phyloP scores from a whole-genome alignment of 2,888 invertebrate genomes.

The Coelogynopora nodosa region DNA sequence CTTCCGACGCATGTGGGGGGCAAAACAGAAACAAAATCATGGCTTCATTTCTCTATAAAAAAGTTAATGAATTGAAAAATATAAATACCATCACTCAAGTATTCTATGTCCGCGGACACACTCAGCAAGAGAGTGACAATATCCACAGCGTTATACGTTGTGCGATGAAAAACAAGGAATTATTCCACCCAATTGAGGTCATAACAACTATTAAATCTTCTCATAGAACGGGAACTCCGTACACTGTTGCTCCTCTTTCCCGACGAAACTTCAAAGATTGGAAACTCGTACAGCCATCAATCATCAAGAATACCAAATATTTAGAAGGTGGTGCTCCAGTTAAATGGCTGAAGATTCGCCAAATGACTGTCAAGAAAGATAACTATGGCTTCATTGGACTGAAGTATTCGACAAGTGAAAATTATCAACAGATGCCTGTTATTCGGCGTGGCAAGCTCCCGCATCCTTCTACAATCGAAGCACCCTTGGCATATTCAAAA shows the following conservation, averaged over 20 bases:
- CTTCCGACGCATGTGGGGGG: background rate
- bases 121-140: constrained; percentile 1
- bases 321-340: too few species aligned
- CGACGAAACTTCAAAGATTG: background rate
- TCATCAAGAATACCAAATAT: too few species aligned
- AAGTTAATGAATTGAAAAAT: background rate
- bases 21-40: background rate
- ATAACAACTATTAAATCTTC: background rate
- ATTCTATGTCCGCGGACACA: background rate
- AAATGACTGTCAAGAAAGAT: too few species aligned
- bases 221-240: background rate
- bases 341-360: too few species aligned
- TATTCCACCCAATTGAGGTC: background rate
- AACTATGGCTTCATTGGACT: too few species aligned
- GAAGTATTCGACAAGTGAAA: too few species aligned
- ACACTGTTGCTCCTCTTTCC: background rate
- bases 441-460: too few species aligned
- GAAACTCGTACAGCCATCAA: background rate
- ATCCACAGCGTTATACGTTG: background rate
- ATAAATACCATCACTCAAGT: background rate
- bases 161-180: background rate
- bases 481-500: too few species aligned
- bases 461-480: too few species aligned
- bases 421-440: too few species aligned
- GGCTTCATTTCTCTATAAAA: background rate